A percentile compares a stretch with the other conserved stretches of the same genome.
These are phyloP conservation scores for Hypsibius dujardini DNA, from an alignment of 1,140 invertebrate genomes.

Conservation along the genomic window DNA sequence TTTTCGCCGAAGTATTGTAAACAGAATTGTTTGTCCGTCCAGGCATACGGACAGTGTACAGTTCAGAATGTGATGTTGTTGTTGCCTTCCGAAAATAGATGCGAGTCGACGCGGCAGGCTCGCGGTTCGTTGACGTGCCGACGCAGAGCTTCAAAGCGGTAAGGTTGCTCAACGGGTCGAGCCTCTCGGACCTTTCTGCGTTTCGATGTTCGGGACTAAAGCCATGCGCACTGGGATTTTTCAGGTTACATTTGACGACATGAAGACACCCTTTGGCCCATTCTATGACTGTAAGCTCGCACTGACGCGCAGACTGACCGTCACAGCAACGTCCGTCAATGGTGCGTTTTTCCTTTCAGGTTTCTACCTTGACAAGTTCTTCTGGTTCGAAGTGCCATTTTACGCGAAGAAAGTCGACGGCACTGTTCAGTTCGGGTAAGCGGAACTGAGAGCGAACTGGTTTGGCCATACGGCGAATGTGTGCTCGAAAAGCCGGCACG, in stretches of 20 bases:
- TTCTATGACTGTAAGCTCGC: slow-evolving; percentile 9
- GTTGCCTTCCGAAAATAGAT: background rate
- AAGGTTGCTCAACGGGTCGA: background rate
- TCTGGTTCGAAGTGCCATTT: slow-evolving; percentile 17
- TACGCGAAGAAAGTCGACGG: slow-evolving; percentile 1
- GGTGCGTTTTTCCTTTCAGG: background rate
- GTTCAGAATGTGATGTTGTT: background rate
- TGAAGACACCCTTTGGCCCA: slow-evolving; percentile 9
- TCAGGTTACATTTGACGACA: slow-evolving; percentile 12
- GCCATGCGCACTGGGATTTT: background rate
- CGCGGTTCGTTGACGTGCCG: background rate
- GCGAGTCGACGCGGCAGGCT: slow-evolving; percentile 6
- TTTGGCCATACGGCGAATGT: no score
- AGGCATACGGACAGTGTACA: background rate
- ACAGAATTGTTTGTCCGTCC: no score
- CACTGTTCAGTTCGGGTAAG: slow-evolving; percentile 4
- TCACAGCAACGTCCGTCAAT: no score
- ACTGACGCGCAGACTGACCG: background rate
- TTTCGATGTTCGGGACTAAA: no score
- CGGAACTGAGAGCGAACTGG: no score
- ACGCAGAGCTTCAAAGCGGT: slow-evolving; percentile 16
- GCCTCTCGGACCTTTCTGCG: background rate
- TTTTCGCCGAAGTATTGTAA: no score
- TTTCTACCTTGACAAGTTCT: slow-evolving; percentile 16
- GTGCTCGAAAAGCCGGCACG: no score